A percentile compares a stretch with the other conserved stretches of the same genome.
phyloP scores from a whole-genome alignment of 2,888 invertebrate species.

The Atrina japonica region DNA sequence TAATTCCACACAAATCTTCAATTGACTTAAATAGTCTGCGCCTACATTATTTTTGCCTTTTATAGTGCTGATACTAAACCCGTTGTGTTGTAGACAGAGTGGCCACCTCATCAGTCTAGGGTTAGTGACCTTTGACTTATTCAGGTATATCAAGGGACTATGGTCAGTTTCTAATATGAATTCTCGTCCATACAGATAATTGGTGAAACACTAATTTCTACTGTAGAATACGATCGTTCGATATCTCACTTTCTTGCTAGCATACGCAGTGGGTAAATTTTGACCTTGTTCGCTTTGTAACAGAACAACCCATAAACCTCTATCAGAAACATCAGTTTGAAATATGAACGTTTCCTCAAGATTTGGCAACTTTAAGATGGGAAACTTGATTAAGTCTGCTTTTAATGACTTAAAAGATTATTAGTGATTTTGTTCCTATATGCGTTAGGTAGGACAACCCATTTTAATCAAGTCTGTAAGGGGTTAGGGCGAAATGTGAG shows the following conservation, averaged over 20 bases:
- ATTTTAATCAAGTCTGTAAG: conserved; percentile 3
- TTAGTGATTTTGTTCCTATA: background rate
- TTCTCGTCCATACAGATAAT: conserved; percentile 45
- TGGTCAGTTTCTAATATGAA: conserved; percentile 56
- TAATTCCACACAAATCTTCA: background rate
- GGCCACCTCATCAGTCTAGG: conserved; percentile 42
- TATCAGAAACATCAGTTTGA: conserved; percentile 57
- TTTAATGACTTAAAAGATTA: conserved; percentile 2
- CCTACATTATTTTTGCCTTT: conserved; percentile 11
- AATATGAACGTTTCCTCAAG: background rate
- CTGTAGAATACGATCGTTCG: conserved; percentile 54
- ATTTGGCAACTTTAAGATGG: conserved; percentile 16
- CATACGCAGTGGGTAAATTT: conserved; percentile 64
- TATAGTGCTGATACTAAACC: conserved; percentile 22
- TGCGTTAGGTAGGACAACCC: background rate
- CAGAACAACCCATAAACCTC: conserved; percentile 60
- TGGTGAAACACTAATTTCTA: conserved; percentile 54
- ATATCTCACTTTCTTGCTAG: conserved; percentile 54
- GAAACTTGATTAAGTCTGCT: background rate
- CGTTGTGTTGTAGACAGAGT: conserved; percentile 31
- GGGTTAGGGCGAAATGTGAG: conserved; percentile 12
- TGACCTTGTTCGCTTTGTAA: too few relatives aligned
- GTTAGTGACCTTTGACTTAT: conserved; percentile 31
- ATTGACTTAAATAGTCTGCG: conserved; percentile 10
- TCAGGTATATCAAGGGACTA: conserved; percentile 43